Base-by-base conservation (phyloP, 1,140 invertebrate genomes). In the Sycophila sp. region DNA sequence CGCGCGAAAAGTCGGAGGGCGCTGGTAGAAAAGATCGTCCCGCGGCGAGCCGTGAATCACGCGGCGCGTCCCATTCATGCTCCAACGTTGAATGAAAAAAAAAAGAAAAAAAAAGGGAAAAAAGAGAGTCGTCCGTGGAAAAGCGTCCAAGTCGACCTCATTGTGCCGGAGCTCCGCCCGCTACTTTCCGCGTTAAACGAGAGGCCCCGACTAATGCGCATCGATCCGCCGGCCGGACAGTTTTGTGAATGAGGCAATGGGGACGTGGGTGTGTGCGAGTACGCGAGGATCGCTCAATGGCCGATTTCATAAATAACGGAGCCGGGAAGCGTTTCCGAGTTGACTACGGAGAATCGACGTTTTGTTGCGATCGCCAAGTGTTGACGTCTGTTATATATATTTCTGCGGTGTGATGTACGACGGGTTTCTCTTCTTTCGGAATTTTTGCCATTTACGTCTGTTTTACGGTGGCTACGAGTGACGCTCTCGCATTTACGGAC, bases 1-100 rank as follows among this genome's bases (percentile, higher is more conserved):
- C 19, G 56, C 56, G 66, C 56, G 34, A 49, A 65, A 64, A 51
- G 36, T 26, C 15, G 17, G 19, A 60, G 26, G 38, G n/a, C n/a
- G n/a, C n/a, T n/a, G n/a, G n/a, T n/a, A n/a, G n/a, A 30, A 59
- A 59, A 40, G 1, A 11, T 19, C 60, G 19, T 34, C 45, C 60
- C 60, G 28, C 19, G 32, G 60, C 17, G 24, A 17, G 34, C 36
- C n/a, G 40, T 65, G 49, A 55, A 65, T 65, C 63, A 55, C 45
- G 47, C 8, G 10, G 22, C 13, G 34, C n/a, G n/a, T n/a, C n/a
- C n/a, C n/a, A n/a, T n/a, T n/a, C n/a, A n/a, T n/a, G n/a, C n/a
- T n/a, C n/a, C n/a, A n/a, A 63, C 47, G 32, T 55, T 51, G 60
- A 64, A 51, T 64, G 45, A 64, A 62, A 51, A 26, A 30, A 19